Evolutionary conservation across 2,888 invertebrate genomes (phyloP).

Genomic region (Ditylenchus weischeri): DNA sequence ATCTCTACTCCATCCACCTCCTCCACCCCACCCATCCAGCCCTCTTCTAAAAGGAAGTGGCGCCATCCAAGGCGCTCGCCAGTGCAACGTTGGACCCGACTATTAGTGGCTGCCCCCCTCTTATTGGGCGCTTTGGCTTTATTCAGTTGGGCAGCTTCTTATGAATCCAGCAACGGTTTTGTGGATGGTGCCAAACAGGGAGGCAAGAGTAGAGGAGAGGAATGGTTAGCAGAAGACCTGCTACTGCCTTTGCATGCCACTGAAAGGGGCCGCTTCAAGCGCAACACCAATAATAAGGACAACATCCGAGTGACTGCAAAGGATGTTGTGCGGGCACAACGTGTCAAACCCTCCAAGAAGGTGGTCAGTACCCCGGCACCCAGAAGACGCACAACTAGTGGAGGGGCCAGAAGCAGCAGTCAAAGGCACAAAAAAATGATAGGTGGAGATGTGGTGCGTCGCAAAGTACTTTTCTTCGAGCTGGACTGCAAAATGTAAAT

Average conservation of each 20-base stretch:
- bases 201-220: no score
- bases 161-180: no score
- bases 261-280: background rate
- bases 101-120: background rate
- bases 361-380: slow-evolving; percentile 3
- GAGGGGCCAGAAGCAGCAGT: background rate
- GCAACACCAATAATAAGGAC: background rate
- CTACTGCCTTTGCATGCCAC: background rate
- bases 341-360: background rate
- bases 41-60: background rate
- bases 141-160: slow-evolving; percentile 1
- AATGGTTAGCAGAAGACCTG: slow-evolving; percentile 1
- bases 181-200: no score
- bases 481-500: background rate
- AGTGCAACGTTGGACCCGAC: slow-evolving; percentile 4
- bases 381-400: background rate
- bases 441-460: background rate
- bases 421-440: no score
- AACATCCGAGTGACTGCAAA: background rate
- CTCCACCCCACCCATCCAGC: slow-evolving; percentile 1
- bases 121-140: slow-evolving; percentile 1
- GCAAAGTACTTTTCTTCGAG: slow-evolving; percentile 10
- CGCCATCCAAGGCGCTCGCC: slow-evolving; percentile 1
- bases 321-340: background rate
- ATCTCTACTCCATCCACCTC: background rate